Conservation (phyloP, 2,113 vertebrate genomes). For the Eptesicus fuscus region DNA sequence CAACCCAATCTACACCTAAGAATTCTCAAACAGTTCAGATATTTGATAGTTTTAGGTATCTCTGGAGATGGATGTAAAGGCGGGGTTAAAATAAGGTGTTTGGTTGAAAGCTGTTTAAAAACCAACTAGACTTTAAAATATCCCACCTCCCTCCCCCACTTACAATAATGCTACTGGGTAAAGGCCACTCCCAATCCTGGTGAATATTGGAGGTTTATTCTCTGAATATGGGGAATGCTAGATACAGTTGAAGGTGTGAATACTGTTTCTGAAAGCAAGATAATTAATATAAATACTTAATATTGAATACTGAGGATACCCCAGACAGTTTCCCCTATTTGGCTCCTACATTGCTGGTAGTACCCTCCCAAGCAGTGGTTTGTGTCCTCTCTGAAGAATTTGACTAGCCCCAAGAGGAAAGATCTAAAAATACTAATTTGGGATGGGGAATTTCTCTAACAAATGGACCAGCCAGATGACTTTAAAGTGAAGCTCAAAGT, state of each 20-base stretch:
- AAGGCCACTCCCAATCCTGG: not conserved
- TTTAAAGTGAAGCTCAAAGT: conserved; percentile 34
- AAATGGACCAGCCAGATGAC: not conserved
- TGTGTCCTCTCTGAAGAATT: not conserved
- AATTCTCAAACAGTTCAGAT: not conserved
- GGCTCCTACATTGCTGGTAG: not conserved
- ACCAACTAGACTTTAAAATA: conserved; percentile 27
- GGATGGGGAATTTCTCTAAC: conserved; percentile 10
- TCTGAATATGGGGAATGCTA: not conserved
- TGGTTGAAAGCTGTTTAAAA: conserved; percentile 37
- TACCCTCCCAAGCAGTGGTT: not conserved
- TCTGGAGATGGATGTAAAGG: conserved; percentile 1
- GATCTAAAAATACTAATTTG: conserved; percentile 12
- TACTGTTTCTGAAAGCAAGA: conserved; percentile 14
- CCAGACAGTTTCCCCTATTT: not conserved
- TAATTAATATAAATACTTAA: conserved; percentile 24
- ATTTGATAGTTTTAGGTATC: not conserved
- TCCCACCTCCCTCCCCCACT: not conserved
- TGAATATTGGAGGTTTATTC: not conserved
- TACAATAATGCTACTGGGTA: not conserved
- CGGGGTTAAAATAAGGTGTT: conserved; percentile 10
- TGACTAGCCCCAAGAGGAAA: not conserved
- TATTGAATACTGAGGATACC: not conserved
- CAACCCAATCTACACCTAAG: not conserved
- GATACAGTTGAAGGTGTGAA: not conserved